phyloP scores from a whole-genome alignment of 2,888 invertebrate species.

The Drosophila diplacantha region DNA sequence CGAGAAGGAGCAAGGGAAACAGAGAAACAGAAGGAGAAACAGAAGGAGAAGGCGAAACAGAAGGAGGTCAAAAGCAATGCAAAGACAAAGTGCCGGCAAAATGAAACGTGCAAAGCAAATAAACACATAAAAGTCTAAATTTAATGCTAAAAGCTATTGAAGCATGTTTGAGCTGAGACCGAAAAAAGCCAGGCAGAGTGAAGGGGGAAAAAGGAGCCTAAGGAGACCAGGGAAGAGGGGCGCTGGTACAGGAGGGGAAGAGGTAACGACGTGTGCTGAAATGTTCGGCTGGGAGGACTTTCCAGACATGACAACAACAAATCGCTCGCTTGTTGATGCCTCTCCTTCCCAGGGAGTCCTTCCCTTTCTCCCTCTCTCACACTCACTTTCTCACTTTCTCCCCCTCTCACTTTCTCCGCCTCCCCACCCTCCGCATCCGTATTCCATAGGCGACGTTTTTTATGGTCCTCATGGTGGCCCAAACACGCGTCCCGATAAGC shows the following conservation, averaged over 20 bases:
- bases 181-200: not conserved
- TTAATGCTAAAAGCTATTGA: slow-evolving; percentile 67
- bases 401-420: not conserved
- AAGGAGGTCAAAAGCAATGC: slow-evolving; percentile 35
- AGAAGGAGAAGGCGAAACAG: not conserved
- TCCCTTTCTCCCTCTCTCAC: not conserved
- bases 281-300: slow-evolving; percentile 32
- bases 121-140: slow-evolving; percentile 70
- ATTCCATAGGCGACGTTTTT: slow-evolving; percentile 58
- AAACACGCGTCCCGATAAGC: slow-evolving; percentile 56
- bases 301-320: slow-evolving; percentile 27
- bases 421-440: slow-evolving; percentile 7
- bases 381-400: not conserved
- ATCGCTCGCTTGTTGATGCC: slow-evolving; percentile 45
- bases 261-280: slow-evolving; percentile 35
- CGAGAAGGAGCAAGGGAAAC: not conserved
- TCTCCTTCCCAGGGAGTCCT: slow-evolving; percentile 9
- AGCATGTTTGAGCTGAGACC: slow-evolving; percentile 47
- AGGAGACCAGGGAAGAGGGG: too few relatives aligned
- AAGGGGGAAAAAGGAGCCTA: not conserved
- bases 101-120: slow-evolving; percentile 66
- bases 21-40: not conserved
- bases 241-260: slow-evolving; percentile 5
- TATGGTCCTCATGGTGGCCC: slow-evolving; percentile 48
- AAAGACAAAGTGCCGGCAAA: slow-evolving; percentile 55